These are phyloP conservation scores for Takifugu bimaculatus DNA, from an alignment of 2,113 vertebrate species.

Conservation along the genomic window DNA sequence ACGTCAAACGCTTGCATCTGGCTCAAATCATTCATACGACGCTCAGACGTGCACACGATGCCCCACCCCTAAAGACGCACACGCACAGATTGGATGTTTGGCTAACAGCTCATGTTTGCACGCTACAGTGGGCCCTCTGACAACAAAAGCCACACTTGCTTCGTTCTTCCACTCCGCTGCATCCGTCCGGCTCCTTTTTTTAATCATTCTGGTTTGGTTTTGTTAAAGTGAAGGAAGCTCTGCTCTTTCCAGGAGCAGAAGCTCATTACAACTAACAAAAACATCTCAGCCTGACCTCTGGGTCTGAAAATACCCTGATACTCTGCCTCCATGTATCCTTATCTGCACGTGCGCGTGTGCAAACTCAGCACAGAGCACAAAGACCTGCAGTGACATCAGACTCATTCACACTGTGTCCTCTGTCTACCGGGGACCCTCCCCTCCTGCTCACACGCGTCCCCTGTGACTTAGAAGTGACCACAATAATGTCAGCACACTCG, in stretches of 20 bases:
- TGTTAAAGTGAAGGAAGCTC: conserved; percentile 47
- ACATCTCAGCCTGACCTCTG: conserved; percentile 21
- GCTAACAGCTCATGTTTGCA: conserved; percentile 56
- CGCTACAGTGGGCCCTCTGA: conserved; percentile 60
- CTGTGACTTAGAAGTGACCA: conserved; percentile 32
- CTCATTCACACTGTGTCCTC: conserved; percentile 64
- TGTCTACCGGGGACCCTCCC: conserved; percentile 44
- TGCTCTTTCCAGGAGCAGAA: conserved; percentile 27
- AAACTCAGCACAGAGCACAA: conserved; percentile 63
- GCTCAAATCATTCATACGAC: conserved; percentile 53
- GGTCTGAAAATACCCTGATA: background rate
- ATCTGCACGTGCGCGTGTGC: conserved; percentile 20
- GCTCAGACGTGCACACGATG: conserved; percentile 9
- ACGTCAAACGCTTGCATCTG: conserved; percentile 55
- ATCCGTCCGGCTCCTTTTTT: conserved; percentile 11
- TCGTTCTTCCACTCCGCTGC: conserved; percentile 26
- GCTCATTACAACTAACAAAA: conserved; percentile 35
- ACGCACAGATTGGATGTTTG: conserved; percentile 21
- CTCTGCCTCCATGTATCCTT: conserved; percentile 22
- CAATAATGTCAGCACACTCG: conserved; percentile 35
- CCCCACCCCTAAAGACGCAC: background rate
- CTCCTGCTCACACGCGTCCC: conserved; percentile 1
- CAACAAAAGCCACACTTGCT: conserved; percentile 55
- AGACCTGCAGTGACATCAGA: conserved; percentile 65
- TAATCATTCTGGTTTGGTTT: conserved; percentile 22